These are phyloP conservation scores for Eidolon dupreanum DNA, from an alignment of 2,797 vertebrate species.

Conservation along the genomic window DNA sequence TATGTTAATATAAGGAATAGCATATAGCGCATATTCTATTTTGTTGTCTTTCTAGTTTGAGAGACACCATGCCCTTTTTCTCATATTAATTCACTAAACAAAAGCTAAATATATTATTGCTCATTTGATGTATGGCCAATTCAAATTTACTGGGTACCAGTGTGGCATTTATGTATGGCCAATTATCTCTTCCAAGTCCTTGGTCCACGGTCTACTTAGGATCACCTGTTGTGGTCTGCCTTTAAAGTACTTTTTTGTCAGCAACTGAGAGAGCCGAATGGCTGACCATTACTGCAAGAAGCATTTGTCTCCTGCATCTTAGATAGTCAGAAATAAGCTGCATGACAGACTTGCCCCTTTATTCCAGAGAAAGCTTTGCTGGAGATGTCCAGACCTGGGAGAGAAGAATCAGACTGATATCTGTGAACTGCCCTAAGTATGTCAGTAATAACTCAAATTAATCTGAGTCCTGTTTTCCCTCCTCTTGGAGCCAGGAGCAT, in stretches of 20 bases:
- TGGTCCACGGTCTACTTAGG: background rate
- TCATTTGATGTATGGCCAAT: background rate
- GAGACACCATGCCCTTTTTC: background rate
- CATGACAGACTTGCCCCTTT: background rate
- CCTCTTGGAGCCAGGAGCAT: background rate
- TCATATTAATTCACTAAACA: background rate
- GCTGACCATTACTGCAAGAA: background rate
- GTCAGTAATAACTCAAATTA: slow-evolving; percentile 43
- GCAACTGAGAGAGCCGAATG: background rate
- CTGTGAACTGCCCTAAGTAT: slow-evolving; percentile 11
- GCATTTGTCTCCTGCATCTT: background rate
- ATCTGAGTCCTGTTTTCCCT: slow-evolving; percentile 47
- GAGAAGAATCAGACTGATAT: slow-evolving; percentile 14
- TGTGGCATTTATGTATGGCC: background rate
- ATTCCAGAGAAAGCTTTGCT: background rate
- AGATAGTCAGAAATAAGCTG: slow-evolving; percentile 19
- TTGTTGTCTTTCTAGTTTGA: background rate
- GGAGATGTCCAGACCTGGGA: background rate
- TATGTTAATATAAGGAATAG: background rate
- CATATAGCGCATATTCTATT: background rate
- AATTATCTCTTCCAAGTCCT: slow-evolving; percentile 7
- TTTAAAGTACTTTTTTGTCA: slow-evolving; percentile 3
- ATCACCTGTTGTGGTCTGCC: background rate
- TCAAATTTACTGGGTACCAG: background rate
- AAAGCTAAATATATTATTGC: background rate